A percentile compares a stretch with the other conserved stretches of the same genome.
Evolutionary conservation across 2,113 vertebrate species (phyloP).

Genomic region (Xenopus tropicalis): UCB_Xtro_10.0 CM004446.2:104583001-104583500

Average conservation of each 20-base stretch:
- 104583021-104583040: slow-evolving; percentile 84
- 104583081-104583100: slow-evolving; percentile 91
- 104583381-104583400: neutral
- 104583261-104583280: slow-evolving; percentile 68
- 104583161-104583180: slow-evolving; percentile 98
- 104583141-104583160: slow-evolving; percentile 94
- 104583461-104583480: slow-evolving; percentile 23
- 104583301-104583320: slow-evolving; percentile 69
- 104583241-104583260: slow-evolving; percentile 69
- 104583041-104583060: slow-evolving; percentile 93
- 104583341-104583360: slow-evolving; percentile 57
- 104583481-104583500: slow-evolving; percentile 40
- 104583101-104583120: slow-evolving; percentile 94
- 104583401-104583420: neutral
- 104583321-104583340: slow-evolving; percentile 65
- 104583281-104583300: slow-evolving; percentile 70
- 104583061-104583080: slow-evolving; percentile 96
- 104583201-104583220: slow-evolving; percentile 92
- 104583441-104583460: neutral
- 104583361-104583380: slow-evolving; percentile 24
- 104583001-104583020: slow-evolving; percentile 84
- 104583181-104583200: slow-evolving; percentile 95
- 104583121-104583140: slow-evolving; percentile 84
- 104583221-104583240: slow-evolving; percentile 90
- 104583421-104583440: neutral